A percentile compares a stretch with the other conserved stretches of the same genome.
phyloP scores from a whole-genome alignment of 2,113 vertebrate genomes.

The Lutjanus erythropterus region DNA sequence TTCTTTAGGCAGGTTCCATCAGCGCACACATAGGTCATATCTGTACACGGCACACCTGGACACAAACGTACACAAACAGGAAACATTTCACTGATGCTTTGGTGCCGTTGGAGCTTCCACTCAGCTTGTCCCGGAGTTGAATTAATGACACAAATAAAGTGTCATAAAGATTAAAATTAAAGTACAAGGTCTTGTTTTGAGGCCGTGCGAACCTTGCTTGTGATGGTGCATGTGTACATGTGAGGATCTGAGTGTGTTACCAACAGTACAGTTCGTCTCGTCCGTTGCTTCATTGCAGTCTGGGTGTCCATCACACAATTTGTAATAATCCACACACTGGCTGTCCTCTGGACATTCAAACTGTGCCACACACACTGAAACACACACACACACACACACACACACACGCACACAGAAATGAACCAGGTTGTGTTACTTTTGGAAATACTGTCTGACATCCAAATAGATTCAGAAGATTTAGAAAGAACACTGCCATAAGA shows the following conservation, averaged over 20 bases:
- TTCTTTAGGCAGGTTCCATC: constrained; percentile 94
- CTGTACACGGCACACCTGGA: constrained; percentile 88
- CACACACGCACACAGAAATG: neutral
- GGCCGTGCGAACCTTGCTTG: too few species aligned
- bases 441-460: neutral
- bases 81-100: too few species aligned
- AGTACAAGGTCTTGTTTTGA: too few species aligned
- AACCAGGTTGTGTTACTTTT: neutral
- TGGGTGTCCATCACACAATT: constrained; percentile 88
- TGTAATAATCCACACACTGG: constrained; percentile 89
- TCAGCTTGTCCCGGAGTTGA: too few species aligned
- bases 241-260: constrained; percentile 59
- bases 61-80: constrained; percentile 26
- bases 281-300: constrained; percentile 90
- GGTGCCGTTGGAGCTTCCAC: too few species aligned
- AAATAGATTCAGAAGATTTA: constrained; percentile 7
- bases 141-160: too few species aligned
- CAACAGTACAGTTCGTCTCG: constrained; percentile 88
- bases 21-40: constrained; percentile 90
- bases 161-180: too few species aligned
- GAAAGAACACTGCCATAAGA: constrained; percentile 4
- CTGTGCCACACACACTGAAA: constrained; percentile 90
- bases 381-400: constrained; percentile 33
- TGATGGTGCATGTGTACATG: neutral
- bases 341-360: constrained; percentile 91